These are phyloP conservation scores for Alca torda DNA, from an alignment of 2,797 vertebrate genomes.

Conservation along the genomic window DNA sequence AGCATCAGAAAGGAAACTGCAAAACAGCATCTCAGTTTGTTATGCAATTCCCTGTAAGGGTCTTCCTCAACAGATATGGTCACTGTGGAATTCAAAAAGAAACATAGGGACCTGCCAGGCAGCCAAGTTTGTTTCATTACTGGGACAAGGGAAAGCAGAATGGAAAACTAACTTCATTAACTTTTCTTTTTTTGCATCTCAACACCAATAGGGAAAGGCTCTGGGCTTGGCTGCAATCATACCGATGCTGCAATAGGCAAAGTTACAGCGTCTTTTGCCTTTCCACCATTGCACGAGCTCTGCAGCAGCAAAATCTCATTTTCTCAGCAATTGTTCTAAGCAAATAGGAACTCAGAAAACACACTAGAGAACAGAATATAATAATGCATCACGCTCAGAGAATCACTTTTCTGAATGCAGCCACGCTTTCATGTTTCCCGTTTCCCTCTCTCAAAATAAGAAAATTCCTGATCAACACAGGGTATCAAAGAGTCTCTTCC, in stretches of 20 bases:
- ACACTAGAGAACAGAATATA: slow-evolving; percentile 33
- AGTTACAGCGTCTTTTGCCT: slow-evolving; percentile 3
- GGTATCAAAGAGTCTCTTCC: background rate
- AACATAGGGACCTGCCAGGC: background rate
- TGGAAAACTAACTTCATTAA: background rate
- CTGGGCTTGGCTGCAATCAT: slow-evolving; percentile 11
- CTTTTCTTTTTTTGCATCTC: background rate
- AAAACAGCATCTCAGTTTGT: background rate
- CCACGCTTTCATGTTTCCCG: background rate
- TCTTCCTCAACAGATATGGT: background rate
- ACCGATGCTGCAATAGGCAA: slow-evolving; percentile 36
- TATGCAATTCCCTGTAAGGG: background rate
- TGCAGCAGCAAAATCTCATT: slow-evolving; percentile 54
- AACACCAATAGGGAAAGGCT: slow-evolving; percentile 23
- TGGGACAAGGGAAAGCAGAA: background rate
- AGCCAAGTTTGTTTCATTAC: background rate
- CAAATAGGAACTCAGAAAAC: slow-evolving; percentile 48
- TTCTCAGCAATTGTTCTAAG: slow-evolving; percentile 45
- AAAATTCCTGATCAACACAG: background rate
- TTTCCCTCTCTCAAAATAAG: background rate
- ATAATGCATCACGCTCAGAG: slow-evolving; percentile 11
- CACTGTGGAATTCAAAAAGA: background rate
- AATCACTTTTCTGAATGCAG: slow-evolving; percentile 3
- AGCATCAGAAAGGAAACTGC: background rate
- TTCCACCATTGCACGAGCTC: slow-evolving; percentile 12